phyloP scores from a whole-genome alignment of 2,797 vertebrate species.

The Acanthurus tractus region DNA sequence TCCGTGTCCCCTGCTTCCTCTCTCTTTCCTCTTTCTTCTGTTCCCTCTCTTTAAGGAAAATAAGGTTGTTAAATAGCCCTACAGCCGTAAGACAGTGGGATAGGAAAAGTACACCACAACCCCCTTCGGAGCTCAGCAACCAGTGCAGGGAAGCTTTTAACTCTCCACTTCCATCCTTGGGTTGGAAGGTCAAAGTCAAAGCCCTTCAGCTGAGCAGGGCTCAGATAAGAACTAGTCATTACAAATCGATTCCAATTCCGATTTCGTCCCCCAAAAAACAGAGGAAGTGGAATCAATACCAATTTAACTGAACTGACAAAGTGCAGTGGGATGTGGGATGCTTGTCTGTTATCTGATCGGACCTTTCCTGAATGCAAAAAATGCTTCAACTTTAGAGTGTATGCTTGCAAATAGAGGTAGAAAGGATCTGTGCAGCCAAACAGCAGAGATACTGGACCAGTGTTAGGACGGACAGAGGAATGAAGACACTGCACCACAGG shows the following conservation, averaged over 20 bases:
- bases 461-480: neutral
- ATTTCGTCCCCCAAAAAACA: constrained; percentile 27
- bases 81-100: neutral
- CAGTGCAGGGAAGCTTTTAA: neutral
- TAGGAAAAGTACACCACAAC: neutral
- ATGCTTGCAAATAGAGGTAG: neutral
- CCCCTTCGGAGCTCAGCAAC: constrained; percentile 15
- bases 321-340: constrained; percentile 1
- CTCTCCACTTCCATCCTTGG: neutral
- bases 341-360: constrained; percentile 35
- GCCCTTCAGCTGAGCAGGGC: constrained; percentile 23
- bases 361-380: neutral
- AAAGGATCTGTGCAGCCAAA: neutral
- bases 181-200: constrained; percentile 48
- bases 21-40: neutral
- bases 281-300: constrained; percentile 41
- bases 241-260: constrained; percentile 42
- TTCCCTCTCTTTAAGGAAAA: neutral
- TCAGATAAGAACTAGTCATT: constrained; percentile 15
- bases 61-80: neutral
- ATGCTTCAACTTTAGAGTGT: neutral
- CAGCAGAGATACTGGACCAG: no score
- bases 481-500: constrained; percentile 10
- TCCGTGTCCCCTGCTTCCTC: neutral
- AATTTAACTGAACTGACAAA: constrained; percentile 26